phyloP scores from a whole-genome alignment of 2,888 invertebrate genomes.

The Nebria brevicollis region DNA sequence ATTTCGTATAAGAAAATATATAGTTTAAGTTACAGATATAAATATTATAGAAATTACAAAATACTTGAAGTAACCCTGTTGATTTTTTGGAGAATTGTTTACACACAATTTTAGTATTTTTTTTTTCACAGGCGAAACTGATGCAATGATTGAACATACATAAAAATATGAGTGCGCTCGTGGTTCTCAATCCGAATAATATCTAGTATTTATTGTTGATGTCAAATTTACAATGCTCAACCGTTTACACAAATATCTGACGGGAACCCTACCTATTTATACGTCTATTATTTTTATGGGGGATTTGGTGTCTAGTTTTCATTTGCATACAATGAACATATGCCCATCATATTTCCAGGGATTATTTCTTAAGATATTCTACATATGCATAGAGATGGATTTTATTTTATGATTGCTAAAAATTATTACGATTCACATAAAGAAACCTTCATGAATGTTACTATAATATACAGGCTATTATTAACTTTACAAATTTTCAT shows the following conservation, averaged over 20 bases:
- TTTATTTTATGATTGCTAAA: slow-evolving; percentile 42
- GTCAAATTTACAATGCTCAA: slow-evolving; percentile 32
- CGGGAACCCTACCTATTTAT: slow-evolving; percentile 30
- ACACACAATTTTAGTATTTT: slow-evolving; percentile 12
- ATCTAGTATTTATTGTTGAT: not conserved
- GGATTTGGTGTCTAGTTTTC: slow-evolving; percentile 41
- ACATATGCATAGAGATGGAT: slow-evolving; percentile 22
- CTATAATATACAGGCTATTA: slow-evolving; percentile 13
- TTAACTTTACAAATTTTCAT: slow-evolving; percentile 10
- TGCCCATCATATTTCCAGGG: slow-evolving; percentile 35
- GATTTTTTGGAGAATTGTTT: slow-evolving; percentile 43
- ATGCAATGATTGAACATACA: not conserved
- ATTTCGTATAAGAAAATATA: slow-evolving; percentile 16
- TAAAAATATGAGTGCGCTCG: slow-evolving; percentile 25
- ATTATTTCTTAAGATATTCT: slow-evolving; percentile 38
- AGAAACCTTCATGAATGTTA: slow-evolving; percentile 39
- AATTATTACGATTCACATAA: slow-evolving; percentile 43
- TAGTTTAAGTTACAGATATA: slow-evolving; percentile 22
- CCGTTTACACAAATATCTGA: slow-evolving; percentile 23
- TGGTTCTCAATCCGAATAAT: slow-evolving; percentile 21
- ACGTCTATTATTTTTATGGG: slow-evolving; percentile 21
- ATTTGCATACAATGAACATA: slow-evolving; percentile 29
- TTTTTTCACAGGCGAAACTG: slow-evolving; percentile 12
- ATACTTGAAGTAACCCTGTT: slow-evolving; percentile 45
- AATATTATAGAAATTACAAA: slow-evolving; percentile 41